Evolutionary conservation across 1,140 invertebrate genomes (phyloP).

Genomic region (Euschistus heros): DNA sequence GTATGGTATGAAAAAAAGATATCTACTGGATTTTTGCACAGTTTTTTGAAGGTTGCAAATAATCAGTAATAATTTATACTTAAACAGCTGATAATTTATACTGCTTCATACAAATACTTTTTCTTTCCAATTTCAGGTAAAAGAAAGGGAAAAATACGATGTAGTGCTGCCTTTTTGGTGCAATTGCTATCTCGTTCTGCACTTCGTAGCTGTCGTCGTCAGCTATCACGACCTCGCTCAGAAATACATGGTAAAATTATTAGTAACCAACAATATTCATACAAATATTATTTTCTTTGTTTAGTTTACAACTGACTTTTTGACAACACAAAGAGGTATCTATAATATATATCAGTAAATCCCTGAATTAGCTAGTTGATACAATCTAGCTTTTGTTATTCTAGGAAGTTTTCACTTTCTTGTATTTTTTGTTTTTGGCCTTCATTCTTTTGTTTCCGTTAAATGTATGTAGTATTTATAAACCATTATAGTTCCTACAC

Average conservation of each 20-base stretch:
- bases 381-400: too few species aligned
- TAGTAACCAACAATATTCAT: too few species aligned
- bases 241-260: conserved; percentile 46
- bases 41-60: too few species aligned
- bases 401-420: too few species aligned
- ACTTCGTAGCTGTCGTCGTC: conserved; percentile 54
- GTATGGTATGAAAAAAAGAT: too few species aligned
- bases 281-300: background rate
- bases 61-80: too few species aligned
- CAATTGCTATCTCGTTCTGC: conserved; percentile 53
- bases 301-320: background rate
- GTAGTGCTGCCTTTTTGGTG: conserved; percentile 53
- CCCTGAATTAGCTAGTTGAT: too few species aligned
- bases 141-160: conserved; percentile 54
- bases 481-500: too few species aligned
- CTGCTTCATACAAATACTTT: background rate
- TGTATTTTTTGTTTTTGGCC: too few species aligned
- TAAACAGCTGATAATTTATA: background rate
- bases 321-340: background rate
- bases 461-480: too few species aligned
- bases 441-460: too few species aligned
- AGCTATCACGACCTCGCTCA: conserved; percentile 50
- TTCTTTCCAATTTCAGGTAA: conserved; percentile 39
- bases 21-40: too few species aligned
- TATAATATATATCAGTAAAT: background rate